Base-by-base conservation (phyloP, 2,113 vertebrate genomes). In the Genyomyrus donnyi region DNA sequence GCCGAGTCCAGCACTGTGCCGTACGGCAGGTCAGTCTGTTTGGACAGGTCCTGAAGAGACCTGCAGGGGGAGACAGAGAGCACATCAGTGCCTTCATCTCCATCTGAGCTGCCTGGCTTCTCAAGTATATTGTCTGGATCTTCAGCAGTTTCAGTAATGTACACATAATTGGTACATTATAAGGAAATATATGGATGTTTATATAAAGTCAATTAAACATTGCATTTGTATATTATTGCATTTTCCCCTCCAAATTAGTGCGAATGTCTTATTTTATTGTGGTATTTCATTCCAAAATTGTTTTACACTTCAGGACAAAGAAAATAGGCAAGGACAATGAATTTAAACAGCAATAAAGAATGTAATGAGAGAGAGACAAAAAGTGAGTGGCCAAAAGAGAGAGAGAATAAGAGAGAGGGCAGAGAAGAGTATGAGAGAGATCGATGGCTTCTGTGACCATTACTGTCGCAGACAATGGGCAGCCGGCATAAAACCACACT, bases 1-100 rank as follows among this genome's bases (percentile, higher is more conserved):
- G 98, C 98, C 0, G 98, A 99, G 94, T 99, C 98, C 93, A 99
- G 91, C 31, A 99, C 98, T 0, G 98, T 99, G 88, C 98, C 98
- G 0, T 99, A 99, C 1, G 98, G 98, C 91, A 99, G 96, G 88
- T 99, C 98, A 0, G 98, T 99, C 95, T 99, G 98, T 92, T 97
- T 96, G 11, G 98, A 99, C 77, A 99, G 96, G 91, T 99, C 98
- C 95, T 99, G 98, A 0, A 99, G 97, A 92, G 98, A 99, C 95
- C 98, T 99, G 85, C 8, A 70, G 52, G 17, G 17, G 27, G n/a
- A 66, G 50, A 46, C 88, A 70, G 86, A 52, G 19, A 80, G 48
- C 39, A 80, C 27, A 27, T 88, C 88, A 74, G 88, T 8, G 3
- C 15, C 77, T 27, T 52, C 56, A 56, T 56, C 58, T 9, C 62